These are phyloP conservation scores for Dolichallabes microphthalmus DNA, from an alignment of 2,113 vertebrate species.

Conservation along the genomic window DNA sequence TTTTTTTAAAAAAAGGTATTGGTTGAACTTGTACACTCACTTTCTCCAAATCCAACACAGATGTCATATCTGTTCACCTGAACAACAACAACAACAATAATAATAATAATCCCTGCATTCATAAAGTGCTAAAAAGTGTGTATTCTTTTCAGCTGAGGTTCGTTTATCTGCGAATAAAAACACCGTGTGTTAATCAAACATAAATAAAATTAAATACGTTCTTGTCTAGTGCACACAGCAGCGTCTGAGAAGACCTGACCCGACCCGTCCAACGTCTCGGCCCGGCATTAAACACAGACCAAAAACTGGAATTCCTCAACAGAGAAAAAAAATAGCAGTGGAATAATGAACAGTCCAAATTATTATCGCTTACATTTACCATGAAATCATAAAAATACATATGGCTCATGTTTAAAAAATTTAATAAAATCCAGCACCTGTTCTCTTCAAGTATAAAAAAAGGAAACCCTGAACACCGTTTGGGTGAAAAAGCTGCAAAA, in stretches of 20 bases:
- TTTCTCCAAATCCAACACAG: constrained; percentile 6
- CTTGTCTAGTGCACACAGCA: constrained; percentile 25
- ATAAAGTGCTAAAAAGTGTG: constrained; percentile 23
- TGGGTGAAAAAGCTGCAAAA: not conserved
- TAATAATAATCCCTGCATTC: constrained; percentile 16
- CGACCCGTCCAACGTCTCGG: not conserved
- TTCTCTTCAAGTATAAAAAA: not conserved
- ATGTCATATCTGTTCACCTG: constrained; percentile 19
- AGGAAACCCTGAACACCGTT: not conserved
- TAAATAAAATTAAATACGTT: constrained; percentile 46
- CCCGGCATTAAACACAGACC: not conserved
- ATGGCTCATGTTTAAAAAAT: not conserved
- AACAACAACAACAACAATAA: not conserved
- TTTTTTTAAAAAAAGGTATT: constrained; percentile 39
- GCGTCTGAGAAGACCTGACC: not conserved
- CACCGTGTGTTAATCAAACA: constrained; percentile 16
- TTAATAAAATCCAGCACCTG: not conserved
- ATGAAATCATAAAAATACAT: not conserved
- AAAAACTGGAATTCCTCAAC: not conserved
- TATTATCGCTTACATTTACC: not conserved
- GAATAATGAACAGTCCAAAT: not conserved
- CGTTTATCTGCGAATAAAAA: constrained; percentile 41
- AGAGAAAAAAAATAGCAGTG: not conserved
- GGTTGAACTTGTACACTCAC: constrained; percentile 25
- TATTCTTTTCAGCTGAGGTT: constrained; percentile 11